Evolutionary conservation across 2,113 vertebrate species (phyloP).

Genomic region (Macquaria ambigua): DNA sequence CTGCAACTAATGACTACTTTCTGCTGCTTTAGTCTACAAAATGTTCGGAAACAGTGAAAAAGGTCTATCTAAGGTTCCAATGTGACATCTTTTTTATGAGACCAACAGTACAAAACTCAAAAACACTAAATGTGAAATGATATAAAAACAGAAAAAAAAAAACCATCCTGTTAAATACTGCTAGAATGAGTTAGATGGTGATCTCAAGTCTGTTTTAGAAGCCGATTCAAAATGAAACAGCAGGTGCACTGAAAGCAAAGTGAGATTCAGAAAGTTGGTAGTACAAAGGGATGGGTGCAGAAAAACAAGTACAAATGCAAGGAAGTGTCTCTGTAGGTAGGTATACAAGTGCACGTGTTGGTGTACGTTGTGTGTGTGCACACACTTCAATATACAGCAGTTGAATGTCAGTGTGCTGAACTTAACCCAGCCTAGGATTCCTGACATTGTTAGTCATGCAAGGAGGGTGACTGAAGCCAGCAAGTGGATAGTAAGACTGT

Average conservation of each 20-base stretch:
- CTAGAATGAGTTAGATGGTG: conserved; percentile 29
- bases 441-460: conserved; percentile 69
- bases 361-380: not conserved
- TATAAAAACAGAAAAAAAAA: too few species aligned
- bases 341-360: not conserved
- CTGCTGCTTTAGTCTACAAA: not conserved
- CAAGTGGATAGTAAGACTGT: not conserved
- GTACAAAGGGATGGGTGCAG: conserved; percentile 5
- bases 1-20: not conserved
- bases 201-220: not conserved
- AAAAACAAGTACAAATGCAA: conserved; percentile 20
- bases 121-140: not conserved
- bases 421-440: not conserved
- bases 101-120: too few species aligned
- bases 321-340: not conserved
- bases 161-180: not conserved
- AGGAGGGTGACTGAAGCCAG: conserved; percentile 36
- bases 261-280: conserved; percentile 22
- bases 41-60: too few species aligned
- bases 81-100: too few species aligned
- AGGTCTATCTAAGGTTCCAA: too few species aligned
- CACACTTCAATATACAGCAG: not conserved
- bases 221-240: not conserved
- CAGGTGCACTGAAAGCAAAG: conserved; percentile 17
- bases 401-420: not conserved